Evolutionary conservation across 2,888 invertebrate species (phyloP), one percentile per base, ranked within the genome.

Genomic region (Lasiommata megera): DNA sequence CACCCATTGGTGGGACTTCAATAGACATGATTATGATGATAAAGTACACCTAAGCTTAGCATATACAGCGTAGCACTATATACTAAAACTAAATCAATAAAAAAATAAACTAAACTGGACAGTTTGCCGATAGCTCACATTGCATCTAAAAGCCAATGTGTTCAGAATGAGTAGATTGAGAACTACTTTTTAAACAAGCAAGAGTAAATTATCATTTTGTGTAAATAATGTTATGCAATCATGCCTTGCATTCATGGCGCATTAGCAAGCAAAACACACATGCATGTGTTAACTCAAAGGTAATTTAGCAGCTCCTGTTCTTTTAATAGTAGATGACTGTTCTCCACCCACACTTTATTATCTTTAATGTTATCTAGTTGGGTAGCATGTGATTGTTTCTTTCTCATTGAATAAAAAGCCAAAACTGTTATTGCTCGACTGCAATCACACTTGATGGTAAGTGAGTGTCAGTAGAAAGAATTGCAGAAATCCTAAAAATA

Each of bases 311-410:
- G 69, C 73, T 70, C 70, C 69, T 70, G 69, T 69, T 78, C 76
- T 76, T 80, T 74, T 80, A 80, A 82, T 80, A 79, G 77, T 72
- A 69, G 77, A 79, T 82, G 81, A 82, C 81, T 81, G 76, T 76
- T 67, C 67, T 61, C 68, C 75, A 66, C 84, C 84, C 76, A 84
- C 84, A 66, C 58, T 58, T 60, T 63, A 64, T 67, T 60, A 65
- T 59, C 58, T 60, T 56, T 60, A 67, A 65, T 67, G 68, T 61
- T 50, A 59, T 54, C 9, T 34, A 11, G 41, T 50, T 54, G 5
- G 23, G 23, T 23, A 31, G 52, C 55, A 56, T 62, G 46, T 44
- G 43, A 46, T 60, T 56, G 63, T 55, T 58, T 60, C 54, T 38
- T 56, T 57, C 37, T 61, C 11, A 34, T 34, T 3, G 34, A 31